Evolutionary conservation across 2,797 vertebrate species (phyloP), one percentile per base, ranked within the genome.

Genomic region (Eulemur coronatus): DNA sequence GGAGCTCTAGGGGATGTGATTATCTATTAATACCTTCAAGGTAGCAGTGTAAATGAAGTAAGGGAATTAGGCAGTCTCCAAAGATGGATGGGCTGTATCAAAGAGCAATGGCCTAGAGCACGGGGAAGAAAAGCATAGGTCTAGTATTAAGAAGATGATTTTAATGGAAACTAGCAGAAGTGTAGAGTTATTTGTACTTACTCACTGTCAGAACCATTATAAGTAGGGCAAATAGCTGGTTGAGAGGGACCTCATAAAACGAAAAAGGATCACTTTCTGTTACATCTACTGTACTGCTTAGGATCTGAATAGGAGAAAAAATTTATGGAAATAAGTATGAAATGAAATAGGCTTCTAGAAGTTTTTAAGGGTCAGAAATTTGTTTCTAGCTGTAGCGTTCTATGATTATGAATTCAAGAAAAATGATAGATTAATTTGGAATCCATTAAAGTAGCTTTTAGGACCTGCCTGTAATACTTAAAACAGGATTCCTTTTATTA

Each of bases 11-110:
- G 73, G 93, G 90, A 82, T 26, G 30, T 69, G 5, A 14, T 65
- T 7, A 15, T 96, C 97, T 97, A 98, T 98, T 97, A 95, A 96
- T 98, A 94, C 61, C 50, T 97, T 92, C 92, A 57, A 93, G 96
- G 94, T 95, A 92, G 91, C 92, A 72, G 95, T 85, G 88, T 69
- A 98, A 98, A 97, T 35, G 69, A 91, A 97, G 88, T 96, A 38
- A 90, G 97, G 97, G 92, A 80, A 18, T 93, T 70, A 46, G 65
- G 92, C 63, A 76, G 98, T 96, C 97, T 97, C 89, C 33, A 80
- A 97, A 85, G 67, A 67, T 96, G 97, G 93, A 95, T 75, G 94
- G 82, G 87, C 46, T 91, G 63, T 91, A 87, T 14, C 75, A 22
- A 43, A 97, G 89, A 90, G 76, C 38, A 12, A 2, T 11, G 43